phyloP scores from a whole-genome alignment of 2,888 invertebrate genomes.

The Morpho deidamia region DNA sequence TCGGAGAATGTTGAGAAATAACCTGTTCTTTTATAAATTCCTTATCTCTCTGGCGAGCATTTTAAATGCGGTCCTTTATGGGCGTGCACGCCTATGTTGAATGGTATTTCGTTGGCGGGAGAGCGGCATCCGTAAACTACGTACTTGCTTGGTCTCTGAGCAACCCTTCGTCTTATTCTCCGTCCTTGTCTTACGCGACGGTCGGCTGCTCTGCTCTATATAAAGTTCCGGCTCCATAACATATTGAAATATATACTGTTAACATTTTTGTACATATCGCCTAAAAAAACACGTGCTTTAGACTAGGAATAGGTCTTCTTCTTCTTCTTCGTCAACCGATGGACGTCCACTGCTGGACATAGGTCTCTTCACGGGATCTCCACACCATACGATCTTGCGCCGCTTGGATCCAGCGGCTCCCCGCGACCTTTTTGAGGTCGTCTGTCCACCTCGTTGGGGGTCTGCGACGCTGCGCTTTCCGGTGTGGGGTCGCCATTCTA shows the following conservation, averaged over 20 bases:
- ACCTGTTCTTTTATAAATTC: slow-evolving; percentile 57
- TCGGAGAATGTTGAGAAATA: slow-evolving; percentile 22
- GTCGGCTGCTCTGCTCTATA: slow-evolving; percentile 70
- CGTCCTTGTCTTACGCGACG: slow-evolving; percentile 76
- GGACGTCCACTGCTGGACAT: too few relatives aligned
- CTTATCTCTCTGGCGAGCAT: slow-evolving; percentile 75
- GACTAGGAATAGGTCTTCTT: too few relatives aligned
- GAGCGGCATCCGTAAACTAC: slow-evolving; percentile 45
- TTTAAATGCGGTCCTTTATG: slow-evolving; percentile 76
- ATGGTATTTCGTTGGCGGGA: slow-evolving; percentile 45
- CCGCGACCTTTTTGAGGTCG: too few relatives aligned
- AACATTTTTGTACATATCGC: neutral
- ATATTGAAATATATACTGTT: neutral
- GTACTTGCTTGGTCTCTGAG: slow-evolving; percentile 68
- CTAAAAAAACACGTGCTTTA: too few relatives aligned
- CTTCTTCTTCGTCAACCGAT: too few relatives aligned
- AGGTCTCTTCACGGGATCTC: too few relatives aligned
- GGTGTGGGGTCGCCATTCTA: too few relatives aligned
- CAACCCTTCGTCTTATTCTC: slow-evolving; percentile 80
- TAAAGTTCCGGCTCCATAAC: slow-evolving; percentile 35
- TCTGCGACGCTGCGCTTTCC: too few relatives aligned
- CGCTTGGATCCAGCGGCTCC: too few relatives aligned
- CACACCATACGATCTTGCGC: too few relatives aligned
- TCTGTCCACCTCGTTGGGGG: too few relatives aligned
- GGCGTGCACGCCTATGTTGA: slow-evolving; percentile 61